Conservation (phyloP, 1,140 invertebrate species). For the Pachyrhynchus sulphureomaculatus region DNA sequence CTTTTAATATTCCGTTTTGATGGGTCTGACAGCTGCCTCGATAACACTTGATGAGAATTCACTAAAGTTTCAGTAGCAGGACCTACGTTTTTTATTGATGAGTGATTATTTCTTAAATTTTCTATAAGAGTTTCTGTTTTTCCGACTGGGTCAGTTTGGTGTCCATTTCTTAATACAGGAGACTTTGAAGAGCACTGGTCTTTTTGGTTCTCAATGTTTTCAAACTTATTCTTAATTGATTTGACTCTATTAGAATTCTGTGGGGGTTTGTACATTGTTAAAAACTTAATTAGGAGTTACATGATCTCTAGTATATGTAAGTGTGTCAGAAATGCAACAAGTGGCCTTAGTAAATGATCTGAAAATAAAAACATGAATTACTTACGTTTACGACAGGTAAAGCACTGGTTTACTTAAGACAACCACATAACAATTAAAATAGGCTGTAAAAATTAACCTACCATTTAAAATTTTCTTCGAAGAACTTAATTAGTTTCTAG, state of each 20-base stretch:
- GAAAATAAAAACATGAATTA: slow-evolving; percentile 15
- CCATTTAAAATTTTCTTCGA: slow-evolving; percentile 9
- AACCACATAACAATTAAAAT: background rate
- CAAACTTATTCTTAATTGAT: slow-evolving; percentile 48
- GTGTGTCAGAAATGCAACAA: slow-evolving; percentile 4
- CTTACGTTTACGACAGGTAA: slow-evolving; percentile 4
- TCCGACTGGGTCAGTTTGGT: slow-evolving; percentile 20
- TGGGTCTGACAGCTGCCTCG: slow-evolving; percentile 60
- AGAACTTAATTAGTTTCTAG: slow-evolving; percentile 9
- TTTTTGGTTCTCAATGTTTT: slow-evolving; percentile 38
- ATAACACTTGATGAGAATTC: slow-evolving; percentile 38
- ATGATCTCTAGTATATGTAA: slow-evolving; percentile 7
- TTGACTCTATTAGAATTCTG: slow-evolving; percentile 47
- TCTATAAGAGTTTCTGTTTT: background rate
- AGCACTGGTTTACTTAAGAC: background rate
- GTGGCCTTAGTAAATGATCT: slow-evolving; percentile 5
- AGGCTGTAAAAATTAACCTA: background rate
- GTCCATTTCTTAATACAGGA: slow-evolving; percentile 1
- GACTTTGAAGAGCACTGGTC: background rate
- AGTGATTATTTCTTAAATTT: too few species aligned
- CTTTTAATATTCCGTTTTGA: slow-evolving; percentile 59
- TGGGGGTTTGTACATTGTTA: slow-evolving; percentile 46
- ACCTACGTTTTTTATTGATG: slow-evolving; percentile 5
- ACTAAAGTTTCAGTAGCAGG: background rate
- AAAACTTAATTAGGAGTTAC: slow-evolving; percentile 3